Evolutionary conservation across 2,113 vertebrate genomes (phyloP), one percentile per base, ranked within the genome.

Genomic region (Stigmatopora nigra): DNA sequence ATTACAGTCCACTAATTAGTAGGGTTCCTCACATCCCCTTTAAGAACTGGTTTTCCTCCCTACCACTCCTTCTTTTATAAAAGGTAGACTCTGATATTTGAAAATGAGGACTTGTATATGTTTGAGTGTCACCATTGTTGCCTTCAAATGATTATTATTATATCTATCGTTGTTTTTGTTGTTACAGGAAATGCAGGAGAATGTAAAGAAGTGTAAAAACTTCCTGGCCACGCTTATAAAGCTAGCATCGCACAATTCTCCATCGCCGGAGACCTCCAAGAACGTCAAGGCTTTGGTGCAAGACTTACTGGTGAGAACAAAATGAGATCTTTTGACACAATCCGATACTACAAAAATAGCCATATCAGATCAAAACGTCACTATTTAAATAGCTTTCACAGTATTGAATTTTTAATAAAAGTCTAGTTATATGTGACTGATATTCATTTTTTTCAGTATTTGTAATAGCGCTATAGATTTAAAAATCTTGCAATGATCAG

Each of bases 201-300:
- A 93, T 77, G 93, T 94, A 79, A 93, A 94, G 73, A 94, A 95
- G 84, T 94, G 93, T 79, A 94, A 94, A 83, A 94, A 94, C 82
- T 94, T 94, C 75, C 82, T 94, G 79, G 91, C 92, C 61, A 93
- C 93, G 0, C 88, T 95, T 53, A 94, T 95, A 82, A 95, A 95
- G 78, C 88, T 94, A 81, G 92, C 92, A 38, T 94, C 92, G 71
- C 92, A 94, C 81, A 93, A 93, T 64, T 93, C 92, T 44, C 93
- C 93, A 0, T 93, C 91, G 55, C 92, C 92, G 2, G 92, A 93
- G 89, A 93, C 92, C 0, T 93, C 92, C 69, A 90, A 89, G 65
- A 95, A 95, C 72, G 93, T 95, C 81, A 94, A 94, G 83, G 78
- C 89, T 52, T 89, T 94, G 81, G 93, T 94, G 70, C 93, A 95